These are phyloP conservation scores for Leptogaster cylindrica DNA, from an alignment of 2,888 invertebrate genomes.

Conservation along the genomic window DNA sequence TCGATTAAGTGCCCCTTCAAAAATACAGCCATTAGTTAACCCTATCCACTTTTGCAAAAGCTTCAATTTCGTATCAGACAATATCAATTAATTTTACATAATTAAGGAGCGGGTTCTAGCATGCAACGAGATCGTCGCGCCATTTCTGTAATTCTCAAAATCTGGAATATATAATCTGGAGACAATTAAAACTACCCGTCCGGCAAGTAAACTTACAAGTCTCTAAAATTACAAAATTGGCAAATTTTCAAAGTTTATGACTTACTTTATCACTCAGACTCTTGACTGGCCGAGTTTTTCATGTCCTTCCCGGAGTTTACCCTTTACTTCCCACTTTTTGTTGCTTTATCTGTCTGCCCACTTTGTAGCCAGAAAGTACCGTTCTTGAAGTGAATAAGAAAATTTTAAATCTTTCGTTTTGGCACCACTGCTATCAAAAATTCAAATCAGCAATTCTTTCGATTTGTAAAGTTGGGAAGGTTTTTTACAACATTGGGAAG, in stretches of 20 bases:
- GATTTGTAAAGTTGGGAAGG: slow-evolving; percentile 1
- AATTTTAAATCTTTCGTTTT: not conserved
- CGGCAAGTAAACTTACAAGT: no score
- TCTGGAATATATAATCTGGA: no score
- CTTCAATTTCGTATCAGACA: no score
- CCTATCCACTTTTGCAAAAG: no score
- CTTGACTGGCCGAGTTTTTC: slow-evolving; percentile 8
- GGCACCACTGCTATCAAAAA: slow-evolving; percentile 13
- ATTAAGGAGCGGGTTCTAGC: no score
- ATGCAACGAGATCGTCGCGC: no score
- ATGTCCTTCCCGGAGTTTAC: slow-evolving; percentile 1
- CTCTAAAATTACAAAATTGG: slow-evolving; percentile 18
- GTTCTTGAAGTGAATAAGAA: slow-evolving; percentile 28
- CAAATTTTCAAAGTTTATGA: slow-evolving; percentile 32
- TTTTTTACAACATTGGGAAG: no score
- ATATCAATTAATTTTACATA: no score
- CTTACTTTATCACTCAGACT: slow-evolving; percentile 27
- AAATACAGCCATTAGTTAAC: no score
- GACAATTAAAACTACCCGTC: no score
- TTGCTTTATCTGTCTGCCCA: slow-evolving; percentile 5
- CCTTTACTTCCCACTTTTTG: slow-evolving; percentile 2
- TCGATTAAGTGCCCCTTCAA: no score
- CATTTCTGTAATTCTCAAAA: no score
- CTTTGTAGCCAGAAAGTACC: slow-evolving; percentile 12
- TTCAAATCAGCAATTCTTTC: slow-evolving; percentile 20